Evolutionary conservation across 2,797 vertebrate species (phyloP), one percentile per base, ranked within the genome.

Genomic region (Petrocephalus schoutedeni): DNA sequence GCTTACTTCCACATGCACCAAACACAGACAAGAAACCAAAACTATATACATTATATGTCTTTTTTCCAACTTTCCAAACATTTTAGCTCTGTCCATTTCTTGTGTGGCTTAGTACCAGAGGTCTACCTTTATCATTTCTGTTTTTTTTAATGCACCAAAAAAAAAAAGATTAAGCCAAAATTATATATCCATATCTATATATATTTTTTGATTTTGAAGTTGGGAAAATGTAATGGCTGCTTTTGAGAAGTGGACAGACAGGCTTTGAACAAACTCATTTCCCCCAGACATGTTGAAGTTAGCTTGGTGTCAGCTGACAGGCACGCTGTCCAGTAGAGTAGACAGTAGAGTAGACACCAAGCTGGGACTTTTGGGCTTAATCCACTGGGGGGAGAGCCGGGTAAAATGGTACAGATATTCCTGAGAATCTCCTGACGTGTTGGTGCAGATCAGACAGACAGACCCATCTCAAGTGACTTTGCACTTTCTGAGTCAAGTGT

Each of bases 391-490:
- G 87, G 80, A 71, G 83, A 67, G 74, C 21, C 74, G 83, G 36
- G 32, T 89, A 74, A 89, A 49, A 19, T 57, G 87, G 90, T 87
- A 88, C 91, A 89, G 91, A 93, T 91, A 91, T 92, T 91, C 93
- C 92, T 91, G 90, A 90, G 94, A 92, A 91, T 93, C 93, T 91
- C 93, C 92, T 91, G 90, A 89, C 90, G 88, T 16, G 89, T 94
- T 95, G 95, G 95, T 96, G 95, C 95, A 96, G 95, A 96, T 94
- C 95, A 95, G 95, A 96, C 94, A 92, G 91, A 89, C 87, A 90
- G 94, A 94, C 93, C 93, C 92, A 89, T 89, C 90, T 90, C 61
- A 92, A 87, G 91, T 90, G 93, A 90, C 89, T 91, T 91, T 94
- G 94, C 94, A 95, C 95, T 94, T 95, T 94, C 92, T 93, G 91